Percentiles rank a stretch among this genome's conserved stretches.
Evolutionary conservation across 2,888 invertebrate species (phyloP).

Genomic region (Drosophila austrosaltans): DNA sequence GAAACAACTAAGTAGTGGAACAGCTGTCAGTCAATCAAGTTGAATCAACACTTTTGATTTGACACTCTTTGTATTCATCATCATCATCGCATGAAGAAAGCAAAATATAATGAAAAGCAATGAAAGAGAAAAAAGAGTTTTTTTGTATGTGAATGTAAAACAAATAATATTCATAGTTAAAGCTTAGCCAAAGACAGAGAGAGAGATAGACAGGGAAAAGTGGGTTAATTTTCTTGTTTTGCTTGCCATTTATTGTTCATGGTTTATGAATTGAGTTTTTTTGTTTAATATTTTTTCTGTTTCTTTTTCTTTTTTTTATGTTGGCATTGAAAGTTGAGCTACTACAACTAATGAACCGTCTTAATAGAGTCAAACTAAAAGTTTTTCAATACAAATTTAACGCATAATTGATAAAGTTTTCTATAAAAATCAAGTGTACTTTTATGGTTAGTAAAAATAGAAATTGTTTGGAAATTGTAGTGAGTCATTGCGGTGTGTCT

Average conservation of each 20-base stretch:
- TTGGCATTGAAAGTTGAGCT: background rate
- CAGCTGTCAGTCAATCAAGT: conserved; percentile 17
- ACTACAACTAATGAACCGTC: background rate
- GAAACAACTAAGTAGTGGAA: conserved; percentile 6
- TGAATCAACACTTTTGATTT: conserved; percentile 25
- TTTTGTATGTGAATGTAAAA: background rate
- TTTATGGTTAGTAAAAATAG: background rate
- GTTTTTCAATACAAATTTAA: conserved; percentile 1
- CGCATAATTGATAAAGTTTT: background rate
- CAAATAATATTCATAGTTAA: conserved; percentile 46
- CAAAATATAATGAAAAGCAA: conserved; percentile 1
- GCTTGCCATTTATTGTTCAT: conserved; percentile 32
- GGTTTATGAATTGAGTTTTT: conserved; percentile 29
- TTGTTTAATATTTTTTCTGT: background rate
- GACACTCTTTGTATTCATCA: conserved; percentile 18
- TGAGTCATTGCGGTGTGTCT: no score
- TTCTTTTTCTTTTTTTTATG: background rate
- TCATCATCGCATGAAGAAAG: conserved; percentile 10
- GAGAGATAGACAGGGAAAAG: conserved; percentile 33
- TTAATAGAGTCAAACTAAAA: background rate
- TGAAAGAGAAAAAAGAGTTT: conserved; percentile 13
- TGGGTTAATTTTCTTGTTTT: conserved; percentile 62
- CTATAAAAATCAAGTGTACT: background rate
- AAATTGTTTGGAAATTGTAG: no score
- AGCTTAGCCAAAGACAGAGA: conserved; percentile 9